These are phyloP conservation scores for Arctocebus calabarensis DNA, from an alignment of 2,797 vertebrate genomes.

Conservation along the genomic window DNA sequence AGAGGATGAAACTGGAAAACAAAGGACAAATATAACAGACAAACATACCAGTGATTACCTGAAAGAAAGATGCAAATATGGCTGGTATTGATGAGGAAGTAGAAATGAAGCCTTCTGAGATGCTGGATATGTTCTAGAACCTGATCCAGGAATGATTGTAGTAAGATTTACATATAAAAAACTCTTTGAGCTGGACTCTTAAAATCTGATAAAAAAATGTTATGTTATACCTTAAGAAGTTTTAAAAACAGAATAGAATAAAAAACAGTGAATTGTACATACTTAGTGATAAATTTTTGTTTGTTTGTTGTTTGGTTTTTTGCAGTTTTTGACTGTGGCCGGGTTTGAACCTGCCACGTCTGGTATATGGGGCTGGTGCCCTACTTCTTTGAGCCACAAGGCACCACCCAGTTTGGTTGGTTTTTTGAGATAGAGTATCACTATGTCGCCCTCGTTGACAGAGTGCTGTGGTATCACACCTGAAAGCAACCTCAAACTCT, in stretches of 20 bases:
- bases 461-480: too few species aligned
- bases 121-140: not conserved
- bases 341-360: too few species aligned
- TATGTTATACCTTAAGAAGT: not conserved
- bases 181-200: not conserved
- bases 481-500: too few species aligned
- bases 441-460: too few species aligned
- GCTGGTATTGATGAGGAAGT: not conserved
- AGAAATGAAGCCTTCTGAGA: not conserved
- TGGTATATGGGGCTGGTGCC: too few species aligned
- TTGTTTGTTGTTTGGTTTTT: too few species aligned
- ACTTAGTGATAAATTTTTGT: not conserved
- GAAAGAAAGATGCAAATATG: not conserved
- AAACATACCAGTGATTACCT: not conserved
- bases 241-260: not conserved
- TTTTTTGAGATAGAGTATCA: too few species aligned
- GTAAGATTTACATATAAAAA: not conserved
- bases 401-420: too few species aligned
- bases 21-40: not conserved
- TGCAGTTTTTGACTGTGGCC: too few species aligned
- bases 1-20: not conserved
- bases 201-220: not conserved
- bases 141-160: not conserved
- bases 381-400: too few species aligned
- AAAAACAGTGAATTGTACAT: not conserved